A percentile compares a stretch with the other conserved stretches of the same genome.
Conservation (phyloP, 1,140 invertebrate species). For the Carposina sasakii region DNA sequence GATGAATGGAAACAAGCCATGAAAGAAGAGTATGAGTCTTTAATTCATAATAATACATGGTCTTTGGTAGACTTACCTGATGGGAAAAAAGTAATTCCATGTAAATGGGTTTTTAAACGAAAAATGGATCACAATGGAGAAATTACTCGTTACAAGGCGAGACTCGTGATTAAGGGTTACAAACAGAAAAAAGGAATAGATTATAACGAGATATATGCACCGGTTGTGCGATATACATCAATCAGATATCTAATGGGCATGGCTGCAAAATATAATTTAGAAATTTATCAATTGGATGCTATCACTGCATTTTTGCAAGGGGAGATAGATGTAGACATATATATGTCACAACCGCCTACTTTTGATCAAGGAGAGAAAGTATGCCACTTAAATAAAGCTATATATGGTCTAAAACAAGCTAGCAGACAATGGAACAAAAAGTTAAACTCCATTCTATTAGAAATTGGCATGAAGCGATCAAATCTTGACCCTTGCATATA, state of each 20-base stretch:
- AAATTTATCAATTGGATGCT: slow-evolving; percentile 47
- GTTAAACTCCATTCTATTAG: slow-evolving; percentile 18
- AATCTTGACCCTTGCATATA: slow-evolving; percentile 30
- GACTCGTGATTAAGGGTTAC: neutral
- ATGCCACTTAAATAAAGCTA: slow-evolving; percentile 26
- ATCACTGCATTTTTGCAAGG: slow-evolving; percentile 40
- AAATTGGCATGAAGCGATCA: slow-evolving; percentile 20
- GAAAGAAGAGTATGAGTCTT: slow-evolving; percentile 32
- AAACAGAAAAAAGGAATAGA: neutral
- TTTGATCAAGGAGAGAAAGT: slow-evolving; percentile 21
- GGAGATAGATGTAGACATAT: slow-evolving; percentile 52
- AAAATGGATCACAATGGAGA: slow-evolving; percentile 37
- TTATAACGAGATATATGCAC: neutral
- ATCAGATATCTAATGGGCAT: slow-evolving; percentile 34
- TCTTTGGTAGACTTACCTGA: slow-evolving; percentile 22
- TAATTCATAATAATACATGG: slow-evolving; percentile 45
- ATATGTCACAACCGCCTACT: slow-evolving; percentile 38
- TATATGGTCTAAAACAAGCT: slow-evolving; percentile 55
- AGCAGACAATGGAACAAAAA: slow-evolving; percentile 32
- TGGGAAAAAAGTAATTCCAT: slow-evolving; percentile 27
- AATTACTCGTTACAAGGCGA: slow-evolving; percentile 5
- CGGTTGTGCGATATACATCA: neutral
- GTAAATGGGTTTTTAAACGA: slow-evolving; percentile 59
- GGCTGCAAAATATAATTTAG: slow-evolving; percentile 27
- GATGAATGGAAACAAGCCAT: slow-evolving; percentile 33